phyloP scores from a whole-genome alignment of 2,797 vertebrate genomes.

The Antrozous pallidus region DNA sequence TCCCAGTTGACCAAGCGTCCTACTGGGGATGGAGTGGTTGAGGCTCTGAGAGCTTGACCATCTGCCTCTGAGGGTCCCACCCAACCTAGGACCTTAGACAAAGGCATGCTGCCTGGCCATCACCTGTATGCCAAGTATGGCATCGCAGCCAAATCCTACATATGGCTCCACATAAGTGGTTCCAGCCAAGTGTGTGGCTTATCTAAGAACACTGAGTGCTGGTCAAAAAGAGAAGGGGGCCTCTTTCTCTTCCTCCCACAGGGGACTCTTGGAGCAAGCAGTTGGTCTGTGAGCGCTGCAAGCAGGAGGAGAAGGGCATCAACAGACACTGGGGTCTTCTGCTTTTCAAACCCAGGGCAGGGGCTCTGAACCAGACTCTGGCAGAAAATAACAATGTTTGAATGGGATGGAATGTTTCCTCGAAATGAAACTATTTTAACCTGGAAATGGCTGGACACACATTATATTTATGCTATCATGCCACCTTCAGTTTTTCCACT shows the following conservation, averaged over 20 bases:
- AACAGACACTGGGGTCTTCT: background rate
- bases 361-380: background rate
- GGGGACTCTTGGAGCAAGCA: background rate
- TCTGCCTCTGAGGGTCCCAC: background rate
- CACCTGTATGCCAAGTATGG: background rate
- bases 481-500: conserved; percentile 46
- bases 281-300: background rate
- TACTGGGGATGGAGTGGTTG: background rate
- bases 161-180: background rate
- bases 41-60: background rate
- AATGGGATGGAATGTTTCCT: background rate
- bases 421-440: conserved; percentile 41
- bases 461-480: conserved; percentile 53
- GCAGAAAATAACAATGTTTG: background rate
- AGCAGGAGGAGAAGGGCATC: background rate
- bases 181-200: background rate
- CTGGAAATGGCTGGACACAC: background rate
- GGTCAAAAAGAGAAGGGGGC: background rate
- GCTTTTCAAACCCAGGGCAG: background rate
- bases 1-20: background rate
- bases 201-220: background rate
- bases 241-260: background rate
- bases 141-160: background rate
- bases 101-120: background rate
- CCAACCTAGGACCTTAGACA: background rate